Evolutionary conservation across 2,113 vertebrate genomes (phyloP).

Genomic region (Alethe diademata): DNA sequence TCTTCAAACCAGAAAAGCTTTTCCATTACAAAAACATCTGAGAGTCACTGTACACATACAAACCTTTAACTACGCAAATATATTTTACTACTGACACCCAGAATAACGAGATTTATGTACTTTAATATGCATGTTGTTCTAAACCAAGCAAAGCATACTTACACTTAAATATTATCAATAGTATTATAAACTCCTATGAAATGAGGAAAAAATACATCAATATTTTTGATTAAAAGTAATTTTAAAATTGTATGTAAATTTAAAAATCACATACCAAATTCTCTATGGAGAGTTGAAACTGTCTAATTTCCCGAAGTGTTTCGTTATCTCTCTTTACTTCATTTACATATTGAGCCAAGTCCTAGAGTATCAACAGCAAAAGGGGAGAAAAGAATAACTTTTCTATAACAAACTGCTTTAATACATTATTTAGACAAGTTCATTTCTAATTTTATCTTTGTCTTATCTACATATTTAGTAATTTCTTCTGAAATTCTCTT

Average conservation of each 20-base stretch:
- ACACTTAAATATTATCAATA: not conserved
- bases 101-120: not conserved
- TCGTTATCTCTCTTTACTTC: slow-evolving; percentile 99
- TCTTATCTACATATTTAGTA: not conserved
- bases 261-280: slow-evolving; percentile 83
- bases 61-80: not conserved
- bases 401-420: not conserved
- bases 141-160: not conserved
- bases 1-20: not conserved
- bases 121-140: not conserved
- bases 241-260: not conserved
- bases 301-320: slow-evolving; percentile 91
- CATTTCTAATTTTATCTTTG: not conserved
- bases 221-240: not conserved
- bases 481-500: not conserved
- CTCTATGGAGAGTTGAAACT: slow-evolving; percentile 96
- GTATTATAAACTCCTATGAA: not conserved
- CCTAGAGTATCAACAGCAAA: slow-evolving; percentile 74
- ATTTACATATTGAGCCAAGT: slow-evolving; percentile 97
- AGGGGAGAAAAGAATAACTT: not conserved
- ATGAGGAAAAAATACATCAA: not conserved
- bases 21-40: not conserved
- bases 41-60: not conserved
- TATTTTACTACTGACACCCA: not conserved
- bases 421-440: not conserved